phyloP scores from a whole-genome alignment of 1,140 invertebrate genomes.

The Phymorhynchus buccinoides region DNA sequence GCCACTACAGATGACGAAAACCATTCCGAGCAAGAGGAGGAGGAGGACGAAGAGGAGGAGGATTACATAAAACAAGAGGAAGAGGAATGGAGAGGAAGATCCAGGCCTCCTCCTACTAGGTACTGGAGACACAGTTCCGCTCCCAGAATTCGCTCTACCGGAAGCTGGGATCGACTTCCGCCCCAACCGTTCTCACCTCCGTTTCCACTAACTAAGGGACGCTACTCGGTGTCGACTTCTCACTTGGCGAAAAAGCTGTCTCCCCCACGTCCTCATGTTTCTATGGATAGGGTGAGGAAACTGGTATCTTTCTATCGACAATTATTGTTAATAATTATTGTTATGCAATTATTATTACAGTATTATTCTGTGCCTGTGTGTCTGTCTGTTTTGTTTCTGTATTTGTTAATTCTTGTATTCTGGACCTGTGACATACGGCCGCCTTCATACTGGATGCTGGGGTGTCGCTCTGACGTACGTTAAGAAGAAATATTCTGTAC shows the following conservation, averaged over 20 bases:
- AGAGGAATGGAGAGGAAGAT: not conserved
- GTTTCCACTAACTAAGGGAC: conserved; percentile 20
- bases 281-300: conserved; percentile 38
- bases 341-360: too few relatives aligned
- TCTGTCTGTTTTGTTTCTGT: too few relatives aligned
- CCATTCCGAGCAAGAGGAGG: conserved; percentile 35
- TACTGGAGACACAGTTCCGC: not conserved
- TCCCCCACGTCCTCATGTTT: conserved; percentile 20
- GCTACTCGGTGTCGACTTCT: conserved; percentile 5
- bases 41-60: conserved; percentile 28
- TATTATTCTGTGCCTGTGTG: too few relatives aligned
- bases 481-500: too few relatives aligned
- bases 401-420: too few relatives aligned
- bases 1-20: conserved; percentile 18
- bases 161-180: not conserved
- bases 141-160: not conserved
- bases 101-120: not conserved
- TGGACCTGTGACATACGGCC: too few relatives aligned
- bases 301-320: too few relatives aligned
- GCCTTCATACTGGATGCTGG: too few relatives aligned
- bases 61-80: not conserved
- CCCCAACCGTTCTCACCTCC: not conserved
- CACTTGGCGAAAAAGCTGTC: conserved; percentile 19
- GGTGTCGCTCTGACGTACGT: too few relatives aligned
- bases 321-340: too few relatives aligned